Conservation (phyloP, 2,113 vertebrate genomes). For the Zosterops lateralis region DNA sequence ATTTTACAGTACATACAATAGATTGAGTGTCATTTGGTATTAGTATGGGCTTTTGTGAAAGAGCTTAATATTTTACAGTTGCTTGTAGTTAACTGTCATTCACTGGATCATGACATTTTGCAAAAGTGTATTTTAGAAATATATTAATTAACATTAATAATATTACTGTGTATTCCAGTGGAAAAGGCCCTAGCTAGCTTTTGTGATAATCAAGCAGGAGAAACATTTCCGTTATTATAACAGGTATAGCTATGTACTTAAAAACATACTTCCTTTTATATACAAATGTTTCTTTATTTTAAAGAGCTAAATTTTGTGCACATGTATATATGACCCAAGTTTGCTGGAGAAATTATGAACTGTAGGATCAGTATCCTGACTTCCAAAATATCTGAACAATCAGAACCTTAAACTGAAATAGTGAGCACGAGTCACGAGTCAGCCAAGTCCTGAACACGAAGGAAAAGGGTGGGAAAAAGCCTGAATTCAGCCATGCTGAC, state of each 20-base stretch:
- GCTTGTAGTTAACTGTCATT: neutral
- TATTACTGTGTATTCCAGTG: neutral
- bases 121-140: neutral
- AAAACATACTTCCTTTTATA: neutral
- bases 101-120: neutral
- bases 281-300: neutral
- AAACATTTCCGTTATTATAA: neutral
- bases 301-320: neutral
- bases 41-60: neutral
- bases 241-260: neutral
- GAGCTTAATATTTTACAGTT: neutral
- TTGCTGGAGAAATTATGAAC: neutral
- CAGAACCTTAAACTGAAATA: neutral
- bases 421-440: neutral
- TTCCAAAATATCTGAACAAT: neutral
- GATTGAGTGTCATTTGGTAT: neutral
- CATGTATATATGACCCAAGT: rapidly evolving
- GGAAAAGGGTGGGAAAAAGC: neutral
- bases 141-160: neutral
- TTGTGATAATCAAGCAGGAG: neutral
- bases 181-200: neutral
- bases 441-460: neutral
- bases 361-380: neutral
- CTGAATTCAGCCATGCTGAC: neutral
- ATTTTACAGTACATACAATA: conserved; percentile 7